Base-by-base conservation (phyloP, 2,888 invertebrate species). In the Latrodectus hesperus region DNA sequence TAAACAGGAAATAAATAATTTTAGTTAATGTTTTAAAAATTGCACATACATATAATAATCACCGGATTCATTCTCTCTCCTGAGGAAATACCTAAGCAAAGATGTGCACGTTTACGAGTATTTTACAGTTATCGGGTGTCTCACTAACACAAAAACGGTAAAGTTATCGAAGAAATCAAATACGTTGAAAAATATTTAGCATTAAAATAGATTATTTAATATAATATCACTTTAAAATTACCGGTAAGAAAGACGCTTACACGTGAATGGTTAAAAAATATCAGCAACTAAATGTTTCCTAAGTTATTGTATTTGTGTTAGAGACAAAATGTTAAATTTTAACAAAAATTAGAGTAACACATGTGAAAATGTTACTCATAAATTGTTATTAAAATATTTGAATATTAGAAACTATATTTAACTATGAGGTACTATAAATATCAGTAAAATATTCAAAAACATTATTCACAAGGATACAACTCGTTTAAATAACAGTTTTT, bases 181-280 rank as follows among this genome's bases (percentile, higher is more conserved):
- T 60, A 65, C 70, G 71, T 38, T 38, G 38, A 16, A 74, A 49
- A 74, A 74, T 73, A 73, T 67, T 81, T 74, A 65, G 73, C 81
- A 74, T 26, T 65, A 77, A 84, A 84, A 77, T 76, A 83, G 68
- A 75, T 75, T 60, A 49, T 83, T 83, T 75, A 76, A 64, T 80
- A 72, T 78, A 78, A 80, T 81, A 81, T 81, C 81, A 81, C 81
- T 74, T 73, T 65, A 67, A 81, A 73, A 73, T 60, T 73, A 72
- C 52, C 65, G 65, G 51, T 80, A 72, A 55, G 72, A 71, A 81
- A 81, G 26, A 81, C 73, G 22, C 60, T 72, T 80, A 72, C 71
- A 72, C 60, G 64, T 80, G 67, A 80, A 71, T 72, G 51, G 65
- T 71, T 52, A 81, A 53, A 81, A 65, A 81, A 73, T 72, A 72